phyloP scores from a whole-genome alignment of 2,888 invertebrate genomes.

The Oithona nana region DNA sequence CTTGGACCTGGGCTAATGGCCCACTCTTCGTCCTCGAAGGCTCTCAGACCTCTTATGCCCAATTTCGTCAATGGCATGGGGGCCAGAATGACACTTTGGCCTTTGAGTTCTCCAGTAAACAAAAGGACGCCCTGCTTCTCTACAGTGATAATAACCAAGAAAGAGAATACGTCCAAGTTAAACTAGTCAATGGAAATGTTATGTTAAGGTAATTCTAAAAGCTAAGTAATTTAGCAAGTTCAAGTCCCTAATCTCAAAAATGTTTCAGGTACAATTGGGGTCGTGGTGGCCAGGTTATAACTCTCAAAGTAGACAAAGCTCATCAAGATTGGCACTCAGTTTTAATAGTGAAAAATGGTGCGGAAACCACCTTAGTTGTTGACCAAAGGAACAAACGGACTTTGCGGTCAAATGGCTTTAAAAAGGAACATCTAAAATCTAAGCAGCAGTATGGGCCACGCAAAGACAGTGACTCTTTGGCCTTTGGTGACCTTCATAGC shows the following conservation, averaged over 20 bases:
- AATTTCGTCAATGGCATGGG: slow-evolving; percentile 67
- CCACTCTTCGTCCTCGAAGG: slow-evolving; percentile 42
- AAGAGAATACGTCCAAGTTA: slow-evolving; percentile 87
- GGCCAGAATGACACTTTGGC: slow-evolving; percentile 75
- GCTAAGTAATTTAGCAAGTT: too few relatives aligned
- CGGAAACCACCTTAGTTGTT: slow-evolving; percentile 63
- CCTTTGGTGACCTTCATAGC: slow-evolving; percentile 24
- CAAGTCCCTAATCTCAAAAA: too few relatives aligned
- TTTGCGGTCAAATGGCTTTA: neutral
- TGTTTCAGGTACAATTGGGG: slow-evolving; percentile 51
- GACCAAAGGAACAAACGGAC: slow-evolving; percentile 39
- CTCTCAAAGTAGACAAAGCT: slow-evolving; percentile 59
- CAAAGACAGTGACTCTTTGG: neutral
- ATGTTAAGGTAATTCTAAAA: slow-evolving; percentile 49
- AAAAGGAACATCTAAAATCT: neutral
- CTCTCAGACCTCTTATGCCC: slow-evolving; percentile 67
- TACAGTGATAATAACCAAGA: slow-evolving; percentile 90
- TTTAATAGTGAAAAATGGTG: slow-evolving; percentile 52
- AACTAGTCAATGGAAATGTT: slow-evolving; percentile 66
- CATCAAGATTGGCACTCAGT: slow-evolving; percentile 86
- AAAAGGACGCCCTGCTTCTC: slow-evolving; percentile 68
- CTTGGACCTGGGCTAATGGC: too few relatives aligned
- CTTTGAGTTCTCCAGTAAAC: slow-evolving; percentile 61
- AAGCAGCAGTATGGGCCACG: neutral
- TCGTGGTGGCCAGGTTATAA: slow-evolving; percentile 67